These are phyloP conservation scores for Glossosoma conforme DNA, from an alignment of 1,140 invertebrate genomes.

Conservation along the genomic window DNA sequence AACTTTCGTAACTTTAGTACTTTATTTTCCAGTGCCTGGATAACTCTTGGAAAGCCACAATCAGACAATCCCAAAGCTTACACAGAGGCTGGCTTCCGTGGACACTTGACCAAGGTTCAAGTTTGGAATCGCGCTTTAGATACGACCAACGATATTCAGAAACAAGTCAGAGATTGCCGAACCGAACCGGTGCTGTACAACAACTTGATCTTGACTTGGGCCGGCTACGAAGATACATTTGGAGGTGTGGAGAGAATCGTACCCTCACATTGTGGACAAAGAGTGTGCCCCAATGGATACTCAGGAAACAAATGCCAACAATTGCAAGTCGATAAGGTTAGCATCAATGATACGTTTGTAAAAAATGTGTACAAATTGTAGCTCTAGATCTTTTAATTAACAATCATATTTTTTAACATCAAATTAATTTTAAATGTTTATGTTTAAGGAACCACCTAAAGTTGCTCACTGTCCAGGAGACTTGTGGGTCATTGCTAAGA, in stretches of 20 bases:
- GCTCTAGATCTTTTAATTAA: not conserved
- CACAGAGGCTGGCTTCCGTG: constrained; percentile 87
- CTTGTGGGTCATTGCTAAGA: constrained; percentile 88
- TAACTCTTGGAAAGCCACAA: constrained; percentile 85
- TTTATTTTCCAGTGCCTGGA: constrained; percentile 71
- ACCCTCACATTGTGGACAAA: constrained; percentile 86
- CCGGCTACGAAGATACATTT: constrained; percentile 81
- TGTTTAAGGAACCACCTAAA: constrained; percentile 63
- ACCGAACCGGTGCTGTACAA: constrained; percentile 86
- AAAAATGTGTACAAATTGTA: no score
- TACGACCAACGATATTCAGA: constrained; percentile 88
- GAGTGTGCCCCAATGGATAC: constrained; percentile 80
- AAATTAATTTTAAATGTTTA: not conserved
- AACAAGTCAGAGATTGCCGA: constrained; percentile 85
- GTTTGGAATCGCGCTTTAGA: constrained; percentile 89
- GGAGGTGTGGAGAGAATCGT: constrained; percentile 89
- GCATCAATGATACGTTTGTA: constrained; percentile 22
- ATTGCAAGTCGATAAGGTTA: constrained; percentile 73
- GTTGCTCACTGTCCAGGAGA: constrained; percentile 89
- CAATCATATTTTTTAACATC: not conserved
- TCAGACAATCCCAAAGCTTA: constrained; percentile 67
- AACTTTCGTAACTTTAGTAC: no score
- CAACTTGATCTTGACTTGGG: constrained; percentile 84
- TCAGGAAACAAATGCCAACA: constrained; percentile 78
- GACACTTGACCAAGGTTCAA: constrained; percentile 90